Base-by-base conservation (phyloP, 2,888 invertebrate genomes). In the Alloscopus bannaensis region DNA sequence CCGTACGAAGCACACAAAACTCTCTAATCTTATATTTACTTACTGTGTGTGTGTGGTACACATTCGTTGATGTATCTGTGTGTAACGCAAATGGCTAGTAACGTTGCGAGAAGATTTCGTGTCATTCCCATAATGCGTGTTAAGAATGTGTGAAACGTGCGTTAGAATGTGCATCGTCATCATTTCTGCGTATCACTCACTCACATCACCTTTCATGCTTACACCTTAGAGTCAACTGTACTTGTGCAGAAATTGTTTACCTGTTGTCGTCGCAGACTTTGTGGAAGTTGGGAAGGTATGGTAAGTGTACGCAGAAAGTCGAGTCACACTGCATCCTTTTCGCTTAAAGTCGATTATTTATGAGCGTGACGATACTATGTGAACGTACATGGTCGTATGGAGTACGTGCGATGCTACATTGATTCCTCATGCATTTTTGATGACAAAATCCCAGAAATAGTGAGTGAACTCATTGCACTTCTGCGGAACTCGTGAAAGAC, bases 141-240 rank as follows among this genome's bases (percentile, higher is more conserved):
- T 47, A 47, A 4, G n/a, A n/a, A 11, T 47, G n/a, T 13, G 13
- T n/a, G n/a, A n/a, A n/a, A n/a, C n/a, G n/a, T n/a, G n/a, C n/a
- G n/a, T n/a, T n/a, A n/a, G n/a, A n/a, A n/a, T 47, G n/a, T 26
- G 57, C 57, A 28, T 57, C 57, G 57, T 57, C 57, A 57, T 26
- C 57, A 26, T 57, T 57, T 57, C 57, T 57, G 26, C 24, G 24
- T 57, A 57, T n/a, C 8, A 36, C 36, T 36, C 36, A 8, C 36
- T 36, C 36, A 36, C 36, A 6, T 36, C 13, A 36, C 36, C 36
- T 36, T 13, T 13, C 13, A 36, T 13, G 8, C 36, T 8, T 13
- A 36, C 36, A 36, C 36, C 6, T 13, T 13, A 8, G 6, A 13
- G 8, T 36, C 6, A 36, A 36, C 36, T 36, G 13, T 13, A 36